Percentiles rank a stretch among this genome's conserved stretches.
Conservation (phyloP, 1,140 invertebrate genomes). For the Nasonia vitripennis region DNA sequence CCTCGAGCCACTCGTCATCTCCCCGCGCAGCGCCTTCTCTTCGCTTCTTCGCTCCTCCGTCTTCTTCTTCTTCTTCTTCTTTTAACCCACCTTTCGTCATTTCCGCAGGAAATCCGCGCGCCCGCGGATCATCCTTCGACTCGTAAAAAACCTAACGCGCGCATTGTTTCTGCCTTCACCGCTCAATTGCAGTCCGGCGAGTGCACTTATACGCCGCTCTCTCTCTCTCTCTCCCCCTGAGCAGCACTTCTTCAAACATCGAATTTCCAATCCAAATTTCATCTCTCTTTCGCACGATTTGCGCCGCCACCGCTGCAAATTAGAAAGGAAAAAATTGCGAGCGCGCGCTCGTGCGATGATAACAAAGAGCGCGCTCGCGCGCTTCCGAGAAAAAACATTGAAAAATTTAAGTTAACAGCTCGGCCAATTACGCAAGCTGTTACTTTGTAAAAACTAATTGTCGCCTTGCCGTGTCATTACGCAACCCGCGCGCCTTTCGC, state of each 20-base stretch:
- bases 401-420: constrained; percentile 24
- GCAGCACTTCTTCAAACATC: not conserved
- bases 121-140: not conserved
- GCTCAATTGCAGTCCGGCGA: not conserved
- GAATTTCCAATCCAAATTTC: constrained; percentile 1
- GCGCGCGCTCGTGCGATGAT: not conserved
- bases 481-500: not conserved
- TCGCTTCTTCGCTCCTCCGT: no score
- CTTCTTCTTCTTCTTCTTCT: constrained; percentile 6
- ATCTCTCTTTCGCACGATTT: constrained; percentile 1
- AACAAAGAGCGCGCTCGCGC: constrained; percentile 10
- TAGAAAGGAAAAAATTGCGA: constrained; percentile 7
- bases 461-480: constrained; percentile 1
- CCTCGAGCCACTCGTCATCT: constrained; percentile 16
- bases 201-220: not conserved
- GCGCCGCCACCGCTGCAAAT: not conserved
- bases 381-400: constrained; percentile 32
- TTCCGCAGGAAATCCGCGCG: constrained; percentile 38
- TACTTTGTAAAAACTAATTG: constrained; percentile 37
- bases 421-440: constrained; percentile 25
- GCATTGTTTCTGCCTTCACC: not conserved
- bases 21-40: not conserved
- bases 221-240: no score
- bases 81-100: constrained; percentile 36
- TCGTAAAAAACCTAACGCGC: not conserved